Percentiles rank a stretch among this genome's conserved stretches.
Evolutionary conservation across 2,888 invertebrate species (phyloP).

Genomic region (Spisula solida): DNA sequence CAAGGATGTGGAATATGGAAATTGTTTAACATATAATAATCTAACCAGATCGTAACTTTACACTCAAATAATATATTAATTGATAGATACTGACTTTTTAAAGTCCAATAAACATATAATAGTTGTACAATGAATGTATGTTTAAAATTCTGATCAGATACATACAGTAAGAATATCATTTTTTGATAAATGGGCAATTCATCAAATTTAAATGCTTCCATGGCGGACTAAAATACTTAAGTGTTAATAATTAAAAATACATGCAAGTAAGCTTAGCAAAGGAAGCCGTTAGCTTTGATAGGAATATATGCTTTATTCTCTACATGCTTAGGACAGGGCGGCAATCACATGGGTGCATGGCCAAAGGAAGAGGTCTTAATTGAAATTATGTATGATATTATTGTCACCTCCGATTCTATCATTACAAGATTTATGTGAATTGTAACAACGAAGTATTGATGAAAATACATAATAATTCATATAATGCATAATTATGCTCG

Average conservation of each 20-base stretch:
- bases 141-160: neutral
- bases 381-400: too few relatives aligned
- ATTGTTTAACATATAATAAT: too few relatives aligned
- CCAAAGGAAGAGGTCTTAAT: neutral
- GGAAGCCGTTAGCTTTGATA: constrained; percentile 38
- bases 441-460: too few relatives aligned
- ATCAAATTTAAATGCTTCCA: neutral
- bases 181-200: neutral
- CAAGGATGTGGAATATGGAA: too few relatives aligned
- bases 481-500: too few relatives aligned
- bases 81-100: neutral
- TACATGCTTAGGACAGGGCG: constrained; percentile 23
- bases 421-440: too few relatives aligned
- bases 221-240: neutral
- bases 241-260: constrained; percentile 26
- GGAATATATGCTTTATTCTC: constrained; percentile 21
- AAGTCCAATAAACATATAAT: neutral
- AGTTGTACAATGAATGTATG: neutral
- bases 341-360: constrained; percentile 23
- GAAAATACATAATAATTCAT: too few relatives aligned
- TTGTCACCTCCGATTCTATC: too few relatives aligned
- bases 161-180: neutral
- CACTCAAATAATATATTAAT: neutral
- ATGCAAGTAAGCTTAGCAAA: constrained; percentile 37
- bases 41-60: neutral